A percentile compares a stretch with the other conserved stretches of the same genome.
Evolutionary conservation across 2,888 invertebrate genomes (phyloP).

Genomic region (Mantis religiosa): DNA sequence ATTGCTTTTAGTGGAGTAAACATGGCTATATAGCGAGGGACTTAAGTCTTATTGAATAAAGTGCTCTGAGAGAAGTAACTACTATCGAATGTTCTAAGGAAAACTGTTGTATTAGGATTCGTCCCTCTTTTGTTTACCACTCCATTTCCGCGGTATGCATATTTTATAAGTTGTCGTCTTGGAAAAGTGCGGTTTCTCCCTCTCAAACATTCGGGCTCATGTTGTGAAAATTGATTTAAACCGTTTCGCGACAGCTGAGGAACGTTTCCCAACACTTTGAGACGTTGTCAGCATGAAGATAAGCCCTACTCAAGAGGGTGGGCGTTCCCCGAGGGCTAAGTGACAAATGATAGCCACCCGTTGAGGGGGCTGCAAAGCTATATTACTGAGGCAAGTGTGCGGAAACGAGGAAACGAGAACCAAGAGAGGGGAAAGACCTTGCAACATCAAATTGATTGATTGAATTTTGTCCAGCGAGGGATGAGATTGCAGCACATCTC

Average conservation of each 20-base stretch:
- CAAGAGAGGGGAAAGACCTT: not conserved
- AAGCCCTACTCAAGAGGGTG: not conserved
- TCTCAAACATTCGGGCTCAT: not conserved
- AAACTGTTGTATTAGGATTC: not conserved
- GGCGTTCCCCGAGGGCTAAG: not conserved
- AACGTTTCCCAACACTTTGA: not conserved
- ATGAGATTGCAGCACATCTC: not conserved
- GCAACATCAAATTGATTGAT: conserved; percentile 3
- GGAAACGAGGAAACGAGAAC: not conserved
- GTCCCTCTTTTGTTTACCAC: not conserved
- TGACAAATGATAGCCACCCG: not conserved
- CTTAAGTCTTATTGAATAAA: not conserved
- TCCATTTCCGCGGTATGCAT: not conserved
- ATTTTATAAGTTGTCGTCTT: not conserved
- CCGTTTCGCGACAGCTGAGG: not conserved
- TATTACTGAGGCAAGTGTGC: not conserved
- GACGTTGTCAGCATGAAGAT: not conserved
- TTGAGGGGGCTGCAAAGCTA: not conserved
- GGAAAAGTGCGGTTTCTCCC: not conserved
- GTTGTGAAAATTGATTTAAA: not conserved
- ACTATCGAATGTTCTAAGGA: no score
- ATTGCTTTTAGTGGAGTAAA: not conserved
- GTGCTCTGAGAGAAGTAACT: not conserved
- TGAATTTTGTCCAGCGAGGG: not conserved
- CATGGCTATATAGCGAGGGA: not conserved